Base-by-base conservation (phyloP, 2,113 vertebrate species). In the Pithys albifrons region DNA sequence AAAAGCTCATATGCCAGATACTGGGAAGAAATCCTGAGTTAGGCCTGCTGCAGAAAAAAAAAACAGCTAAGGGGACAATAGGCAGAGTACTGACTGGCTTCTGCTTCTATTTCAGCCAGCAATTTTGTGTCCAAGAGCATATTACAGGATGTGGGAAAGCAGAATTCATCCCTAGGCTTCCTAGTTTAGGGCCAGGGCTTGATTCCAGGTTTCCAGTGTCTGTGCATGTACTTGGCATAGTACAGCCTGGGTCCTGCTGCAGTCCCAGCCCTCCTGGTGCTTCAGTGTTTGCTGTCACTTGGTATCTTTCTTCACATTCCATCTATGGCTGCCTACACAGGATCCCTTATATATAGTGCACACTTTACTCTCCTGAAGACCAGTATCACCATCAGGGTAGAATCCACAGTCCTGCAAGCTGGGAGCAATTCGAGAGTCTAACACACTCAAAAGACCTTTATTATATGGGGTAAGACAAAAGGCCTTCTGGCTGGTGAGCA, bases 91-190 rank as follows among this genome's bases (percentile, higher is more conserved):
- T 64, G 46, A 39, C 46, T 87, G 73, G 35, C 57, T 93, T 77
- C 80, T 72, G 52, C 33, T 92, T 65, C 70, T 74, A 41, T 41
- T 89, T 82, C 52, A 82, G 61, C 33, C 80, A 71, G 41, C 41
- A 84, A 65, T 71, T 85, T 49, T 75, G 69, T 81, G 72, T 46
- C 65, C 66, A 84, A 89, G 54, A 92, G 27, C 39, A 78, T n/a
- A 48, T 39, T 89, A 64, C 89, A 95, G 95, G 91, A 92, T 91
- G 80, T 92, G 93, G 76, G 61, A 91, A 95, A 85, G 61, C 52
- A 96, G 61, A 95, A 93, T 89, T 87, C 66, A 55, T 52, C 74
- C 65, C 52, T 49, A 46, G 71, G 54, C 74, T 95, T 95, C 67
- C 54, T 51, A 94, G 54, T 93, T 82, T 29, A 17, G 48, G 69